A percentile compares a stretch with the other conserved stretches of the same genome.
These are phyloP conservation scores for Caradrina clavipalpis DNA, from an alignment of 2,888 invertebrate species.

Conservation along the genomic window DNA sequence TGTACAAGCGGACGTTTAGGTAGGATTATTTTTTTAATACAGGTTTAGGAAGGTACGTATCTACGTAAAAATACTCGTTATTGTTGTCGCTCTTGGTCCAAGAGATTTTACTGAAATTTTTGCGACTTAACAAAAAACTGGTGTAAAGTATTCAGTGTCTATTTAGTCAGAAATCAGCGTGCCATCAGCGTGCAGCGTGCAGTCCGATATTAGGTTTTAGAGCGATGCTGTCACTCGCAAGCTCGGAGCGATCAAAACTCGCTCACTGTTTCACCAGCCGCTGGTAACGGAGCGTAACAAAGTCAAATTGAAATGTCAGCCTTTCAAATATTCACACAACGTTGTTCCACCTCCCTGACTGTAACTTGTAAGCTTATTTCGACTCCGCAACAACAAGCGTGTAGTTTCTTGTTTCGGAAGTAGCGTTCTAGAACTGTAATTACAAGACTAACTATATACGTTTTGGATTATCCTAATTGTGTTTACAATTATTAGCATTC, in stretches of 20 bases:
- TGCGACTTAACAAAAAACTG: not conserved
- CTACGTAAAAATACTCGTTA: conserved; percentile 4
- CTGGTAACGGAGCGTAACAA: conserved; percentile 75
- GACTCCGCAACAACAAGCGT: conserved; percentile 30
- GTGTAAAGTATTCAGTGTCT: conserved; percentile 1
- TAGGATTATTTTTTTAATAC: conserved; percentile 46
- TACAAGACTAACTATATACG: conserved; percentile 5
- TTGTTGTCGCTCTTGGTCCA: not conserved
- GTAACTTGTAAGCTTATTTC: conserved; percentile 56
- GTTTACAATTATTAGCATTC: not conserved
- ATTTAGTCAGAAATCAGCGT: conserved; percentile 33
- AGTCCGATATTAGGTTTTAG: conserved; percentile 32
- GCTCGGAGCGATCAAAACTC: conserved; percentile 69
- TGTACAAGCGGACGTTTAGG: conserved; percentile 34
- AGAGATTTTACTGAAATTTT: conserved; percentile 1
- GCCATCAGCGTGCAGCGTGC: conserved; percentile 47
- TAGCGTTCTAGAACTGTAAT: conserved; percentile 20
- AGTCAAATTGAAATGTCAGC: conserved; percentile 86
- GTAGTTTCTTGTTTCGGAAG: conserved; percentile 47
- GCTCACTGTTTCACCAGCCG: conserved; percentile 64
- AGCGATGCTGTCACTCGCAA: conserved; percentile 69
- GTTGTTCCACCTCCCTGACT: conserved; percentile 42
- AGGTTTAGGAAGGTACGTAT: conserved; percentile 9
- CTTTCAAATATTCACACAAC: conserved; percentile 73
- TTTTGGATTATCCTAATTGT: conserved; percentile 9